These are phyloP conservation scores for Periplaneta americana DNA, from an alignment of 1,140 invertebrate genomes.

Conservation along the genomic window DNA sequence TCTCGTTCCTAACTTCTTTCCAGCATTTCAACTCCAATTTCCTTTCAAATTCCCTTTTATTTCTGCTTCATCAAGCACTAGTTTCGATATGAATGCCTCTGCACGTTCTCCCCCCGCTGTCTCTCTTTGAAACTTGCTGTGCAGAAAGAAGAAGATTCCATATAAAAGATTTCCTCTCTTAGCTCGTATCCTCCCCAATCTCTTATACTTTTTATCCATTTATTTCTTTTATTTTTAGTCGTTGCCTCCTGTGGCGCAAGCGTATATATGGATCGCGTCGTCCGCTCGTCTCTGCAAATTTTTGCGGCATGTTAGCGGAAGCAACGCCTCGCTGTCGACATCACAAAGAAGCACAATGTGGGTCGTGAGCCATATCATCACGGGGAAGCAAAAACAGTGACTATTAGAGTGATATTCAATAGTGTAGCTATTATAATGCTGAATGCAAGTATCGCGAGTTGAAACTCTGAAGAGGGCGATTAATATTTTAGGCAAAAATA, in stretches of 20 bases:
- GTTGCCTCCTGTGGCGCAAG: background rate
- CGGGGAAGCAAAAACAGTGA: too few species aligned
- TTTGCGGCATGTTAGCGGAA: background rate
- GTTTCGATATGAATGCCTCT: constrained; percentile 11
- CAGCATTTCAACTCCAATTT: constrained; percentile 12
- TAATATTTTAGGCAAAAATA: too few species aligned
- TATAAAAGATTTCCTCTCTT: background rate
- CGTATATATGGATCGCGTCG: background rate
- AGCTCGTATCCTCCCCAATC: background rate
- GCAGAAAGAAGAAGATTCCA: background rate
- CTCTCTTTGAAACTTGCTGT: background rate
- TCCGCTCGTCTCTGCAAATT: background rate
- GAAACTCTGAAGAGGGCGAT: too few species aligned
- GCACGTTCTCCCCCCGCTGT: background rate
- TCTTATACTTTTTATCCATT: background rate
- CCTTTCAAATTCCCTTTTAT: constrained; percentile 11
- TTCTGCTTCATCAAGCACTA: constrained; percentile 13
- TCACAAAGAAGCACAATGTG: too few species aligned
- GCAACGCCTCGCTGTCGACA: background rate
- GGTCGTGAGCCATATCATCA: too few species aligned
- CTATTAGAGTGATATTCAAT: too few species aligned
- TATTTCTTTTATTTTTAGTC: background rate
- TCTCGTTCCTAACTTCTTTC: constrained; percentile 2
- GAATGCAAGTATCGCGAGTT: too few species aligned
- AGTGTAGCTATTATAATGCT: too few species aligned